These are phyloP conservation scores for Aviceda subcristata DNA, from an alignment of 2,113 vertebrate genomes.

Conservation along the genomic window DNA sequence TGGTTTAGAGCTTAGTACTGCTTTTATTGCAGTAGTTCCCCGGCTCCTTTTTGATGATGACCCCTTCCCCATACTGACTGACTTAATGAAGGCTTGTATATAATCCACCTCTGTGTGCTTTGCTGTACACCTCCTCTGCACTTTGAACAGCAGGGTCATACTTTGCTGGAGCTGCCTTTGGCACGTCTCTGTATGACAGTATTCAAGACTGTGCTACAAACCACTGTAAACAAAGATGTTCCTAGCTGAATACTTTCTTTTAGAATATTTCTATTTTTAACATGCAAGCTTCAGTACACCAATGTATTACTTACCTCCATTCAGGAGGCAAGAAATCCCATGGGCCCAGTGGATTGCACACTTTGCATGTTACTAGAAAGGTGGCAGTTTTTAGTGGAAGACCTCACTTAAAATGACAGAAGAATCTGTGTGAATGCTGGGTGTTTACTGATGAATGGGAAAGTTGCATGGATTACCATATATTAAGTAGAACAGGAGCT, in stretches of 20 bases:
- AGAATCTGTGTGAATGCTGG: neutral
- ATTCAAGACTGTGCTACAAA: neutral
- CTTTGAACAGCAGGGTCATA: neutral
- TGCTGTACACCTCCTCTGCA: too few relatives aligned
- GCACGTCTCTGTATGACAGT: neutral
- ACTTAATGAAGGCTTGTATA: too few relatives aligned
- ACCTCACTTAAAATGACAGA: neutral
- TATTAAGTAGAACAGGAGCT: neutral
- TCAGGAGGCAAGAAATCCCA: neutral
- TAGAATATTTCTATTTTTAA: neutral
- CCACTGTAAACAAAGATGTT: neutral
- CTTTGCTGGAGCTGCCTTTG: neutral
- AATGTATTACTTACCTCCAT: neutral
- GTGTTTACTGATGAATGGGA: neutral
- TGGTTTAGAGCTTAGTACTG: too few relatives aligned
- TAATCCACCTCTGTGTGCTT: too few relatives aligned
- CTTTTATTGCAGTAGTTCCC: too few relatives aligned
- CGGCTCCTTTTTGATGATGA: too few relatives aligned
- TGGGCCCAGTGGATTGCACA: neutral
- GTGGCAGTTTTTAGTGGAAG: neutral
- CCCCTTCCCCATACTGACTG: too few relatives aligned
- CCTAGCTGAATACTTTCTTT: neutral
- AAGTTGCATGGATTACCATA: neutral
- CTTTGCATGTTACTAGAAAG: neutral
- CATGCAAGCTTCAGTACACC: neutral